Evolutionary conservation across 1,140 invertebrate species (phyloP).

Genomic region (Zeugodacus cucurbitae): DNA sequence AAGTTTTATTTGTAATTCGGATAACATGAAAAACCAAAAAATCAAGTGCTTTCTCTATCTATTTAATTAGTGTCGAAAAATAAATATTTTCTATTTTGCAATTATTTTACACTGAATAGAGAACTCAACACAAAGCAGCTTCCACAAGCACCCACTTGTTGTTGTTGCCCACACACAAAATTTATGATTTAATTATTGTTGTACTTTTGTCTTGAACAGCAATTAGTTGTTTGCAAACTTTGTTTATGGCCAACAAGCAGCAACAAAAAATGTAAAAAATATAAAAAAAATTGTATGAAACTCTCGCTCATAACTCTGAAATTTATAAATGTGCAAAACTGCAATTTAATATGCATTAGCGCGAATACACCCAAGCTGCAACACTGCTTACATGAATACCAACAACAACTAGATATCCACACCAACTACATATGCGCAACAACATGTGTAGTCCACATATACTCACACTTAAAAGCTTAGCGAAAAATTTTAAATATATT

Average conservation of each 20-base stretch:
- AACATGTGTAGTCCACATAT: background rate
- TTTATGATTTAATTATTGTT: background rate
- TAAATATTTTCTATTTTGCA: too few relatives aligned
- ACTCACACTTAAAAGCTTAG: background rate
- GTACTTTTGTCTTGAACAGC: background rate
- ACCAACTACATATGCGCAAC: too few relatives aligned
- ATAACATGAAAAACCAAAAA: too few relatives aligned
- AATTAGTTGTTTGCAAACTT: slow-evolving; percentile 17
- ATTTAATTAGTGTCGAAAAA: too few relatives aligned
- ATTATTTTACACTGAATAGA: too few relatives aligned
- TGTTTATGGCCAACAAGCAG: background rate
- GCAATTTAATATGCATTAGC: slow-evolving; percentile 37
- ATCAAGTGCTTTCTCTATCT: too few relatives aligned
- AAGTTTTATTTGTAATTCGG: too few relatives aligned
- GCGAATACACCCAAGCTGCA: background rate
- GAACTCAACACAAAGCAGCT: background rate
- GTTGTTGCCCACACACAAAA: background rate
- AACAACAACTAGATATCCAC: background rate
- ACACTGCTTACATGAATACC: background rate
- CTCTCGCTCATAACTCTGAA: slow-evolving; percentile 7
- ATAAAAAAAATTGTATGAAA: background rate
- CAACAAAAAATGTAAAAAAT: background rate
- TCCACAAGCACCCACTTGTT: background rate
- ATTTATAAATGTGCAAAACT: slow-evolving; percentile 24
- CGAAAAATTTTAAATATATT: background rate